A percentile compares a stretch with the other conserved stretches of the same genome.
Conservation (phyloP, 2,797 vertebrate species). For the Ambastaia sidthimunki region DNA sequence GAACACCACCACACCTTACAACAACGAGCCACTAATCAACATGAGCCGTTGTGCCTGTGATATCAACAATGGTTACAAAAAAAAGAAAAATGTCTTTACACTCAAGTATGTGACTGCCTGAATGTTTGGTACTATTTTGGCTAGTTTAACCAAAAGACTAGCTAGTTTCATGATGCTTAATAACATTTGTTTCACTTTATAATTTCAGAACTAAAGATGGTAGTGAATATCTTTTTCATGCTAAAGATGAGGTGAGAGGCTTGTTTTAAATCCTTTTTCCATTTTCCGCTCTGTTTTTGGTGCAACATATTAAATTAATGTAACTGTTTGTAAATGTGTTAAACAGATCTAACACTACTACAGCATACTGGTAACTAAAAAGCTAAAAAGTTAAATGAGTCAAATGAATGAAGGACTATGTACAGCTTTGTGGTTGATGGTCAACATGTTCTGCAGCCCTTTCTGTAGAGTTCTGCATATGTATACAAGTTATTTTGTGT, state of each 20-base stretch:
- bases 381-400: neutral
- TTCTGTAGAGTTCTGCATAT: no score
- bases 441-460: no score
- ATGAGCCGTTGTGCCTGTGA: conserved; percentile 85
- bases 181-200: conserved; percentile 17
- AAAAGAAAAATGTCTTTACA: conserved; percentile 97
- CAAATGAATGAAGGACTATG: neutral
- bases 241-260: conserved; percentile 90
- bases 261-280: neutral
- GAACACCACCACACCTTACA: conserved; percentile 81
- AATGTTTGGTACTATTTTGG: neutral
- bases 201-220: conserved; percentile 87
- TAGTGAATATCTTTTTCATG: conserved; percentile 92
- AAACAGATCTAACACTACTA: neutral
- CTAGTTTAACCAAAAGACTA: neutral
- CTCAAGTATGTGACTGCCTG: conserved; percentile 82
- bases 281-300: no score
- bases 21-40: conserved; percentile 86
- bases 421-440: no score
- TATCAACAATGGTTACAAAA: conserved; percentile 93
- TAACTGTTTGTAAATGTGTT: no score
- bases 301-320: no score
- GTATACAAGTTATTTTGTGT: neutral
- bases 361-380: neutral
- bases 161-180: neutral